Evolutionary conservation across 2,797 vertebrate species (phyloP).

Genomic region (Graptemys geographica): DNA sequence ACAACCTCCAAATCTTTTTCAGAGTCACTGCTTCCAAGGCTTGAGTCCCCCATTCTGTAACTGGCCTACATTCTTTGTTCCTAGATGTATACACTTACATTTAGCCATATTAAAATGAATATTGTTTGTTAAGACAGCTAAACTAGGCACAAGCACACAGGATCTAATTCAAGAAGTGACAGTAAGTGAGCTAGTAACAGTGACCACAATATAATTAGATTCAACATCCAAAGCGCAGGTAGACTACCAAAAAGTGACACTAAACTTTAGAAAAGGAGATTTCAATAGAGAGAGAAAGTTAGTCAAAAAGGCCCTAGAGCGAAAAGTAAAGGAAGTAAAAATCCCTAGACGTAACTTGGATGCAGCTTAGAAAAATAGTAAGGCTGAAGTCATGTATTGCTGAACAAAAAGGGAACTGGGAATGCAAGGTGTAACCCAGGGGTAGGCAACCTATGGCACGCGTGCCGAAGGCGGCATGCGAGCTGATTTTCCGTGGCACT

Average conservation of each 20-base stretch:
- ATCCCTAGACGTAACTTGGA: not conserved
- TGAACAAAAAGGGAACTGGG: not conserved
- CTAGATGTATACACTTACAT: too few species aligned
- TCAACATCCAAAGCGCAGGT: constrained; percentile 18
- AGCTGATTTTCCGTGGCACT: too few species aligned
- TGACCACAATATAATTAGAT: constrained; percentile 15
- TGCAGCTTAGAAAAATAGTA: not conserved
- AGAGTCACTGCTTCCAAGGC: too few species aligned
- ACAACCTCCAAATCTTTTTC: too few species aligned
- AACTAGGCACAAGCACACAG: not conserved
- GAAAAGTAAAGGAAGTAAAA: not conserved
- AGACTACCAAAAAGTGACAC: constrained; percentile 3
- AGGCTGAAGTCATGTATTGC: not conserved
- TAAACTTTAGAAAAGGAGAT: not conserved
- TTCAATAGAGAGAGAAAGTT: not conserved
- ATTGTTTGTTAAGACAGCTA: too few species aligned
- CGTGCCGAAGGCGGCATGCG: too few species aligned
- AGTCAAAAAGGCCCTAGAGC: not conserved
- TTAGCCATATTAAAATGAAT: too few species aligned
- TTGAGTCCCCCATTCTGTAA: too few species aligned
- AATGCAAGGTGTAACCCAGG: rapidly evolving
- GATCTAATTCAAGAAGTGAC: constrained; percentile 33
- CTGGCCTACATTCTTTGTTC: too few species aligned
- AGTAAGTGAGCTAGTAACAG: constrained; percentile 10
- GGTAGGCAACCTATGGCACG: too few species aligned